Conservation (phyloP, 2,797 vertebrate species). For the Hemibagrus guttatus region DNA sequence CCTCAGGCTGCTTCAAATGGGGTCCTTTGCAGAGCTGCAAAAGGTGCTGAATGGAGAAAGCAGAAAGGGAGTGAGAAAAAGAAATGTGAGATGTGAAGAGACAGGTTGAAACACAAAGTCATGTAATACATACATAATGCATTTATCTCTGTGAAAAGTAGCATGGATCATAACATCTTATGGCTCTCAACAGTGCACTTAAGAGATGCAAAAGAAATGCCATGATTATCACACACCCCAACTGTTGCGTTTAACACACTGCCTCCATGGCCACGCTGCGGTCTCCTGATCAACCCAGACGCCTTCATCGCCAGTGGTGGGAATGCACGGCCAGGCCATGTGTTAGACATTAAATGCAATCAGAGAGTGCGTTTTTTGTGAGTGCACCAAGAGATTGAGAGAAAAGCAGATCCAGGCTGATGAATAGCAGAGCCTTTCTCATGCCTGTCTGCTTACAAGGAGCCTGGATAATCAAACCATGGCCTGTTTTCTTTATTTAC, state of each 20-base stretch:
- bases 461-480: conserved; percentile 61
- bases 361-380: conserved; percentile 58
- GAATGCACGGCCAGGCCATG: conserved; percentile 58
- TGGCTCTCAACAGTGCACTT: conserved; percentile 1
- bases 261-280: conserved; percentile 25
- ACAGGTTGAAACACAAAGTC: conserved; percentile 18
- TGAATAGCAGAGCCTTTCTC: conserved; percentile 62
- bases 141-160: not conserved
- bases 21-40: conserved; percentile 39
- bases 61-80: conserved; percentile 27
- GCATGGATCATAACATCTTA: not conserved
- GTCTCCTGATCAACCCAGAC: conserved; percentile 53
- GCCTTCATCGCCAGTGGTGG: conserved; percentile 54
- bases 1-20: conserved; percentile 59
- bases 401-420: conserved; percentile 61
- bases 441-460: conserved; percentile 60
- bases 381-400: conserved; percentile 55
- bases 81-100: not conserved
- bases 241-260: conserved; percentile 41
- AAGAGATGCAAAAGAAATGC: conserved; percentile 23
- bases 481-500: conserved; percentile 66
- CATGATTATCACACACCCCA: conserved; percentile 24
- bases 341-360: conserved; percentile 68
- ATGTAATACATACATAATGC: not conserved
- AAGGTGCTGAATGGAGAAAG: conserved; percentile 51